Conservation (phyloP, 2,888 invertebrate species). For the Acanthosepion lycidas region DNA sequence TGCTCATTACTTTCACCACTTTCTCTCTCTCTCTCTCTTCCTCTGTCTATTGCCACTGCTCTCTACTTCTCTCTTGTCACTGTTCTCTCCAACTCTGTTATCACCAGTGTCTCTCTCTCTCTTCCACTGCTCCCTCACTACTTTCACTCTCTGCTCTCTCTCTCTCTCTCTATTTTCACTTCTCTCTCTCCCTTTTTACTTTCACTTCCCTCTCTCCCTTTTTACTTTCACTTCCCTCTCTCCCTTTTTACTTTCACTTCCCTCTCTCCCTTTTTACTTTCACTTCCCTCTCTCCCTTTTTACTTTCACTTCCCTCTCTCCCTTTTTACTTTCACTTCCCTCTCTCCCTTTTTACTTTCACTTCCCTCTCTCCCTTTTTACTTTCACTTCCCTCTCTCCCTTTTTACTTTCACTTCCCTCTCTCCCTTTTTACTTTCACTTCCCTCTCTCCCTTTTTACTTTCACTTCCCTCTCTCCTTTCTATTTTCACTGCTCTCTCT, state of each 20-base stretch:
- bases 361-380: no score
- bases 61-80: not conserved
- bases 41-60: no score
- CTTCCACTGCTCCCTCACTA: not conserved
- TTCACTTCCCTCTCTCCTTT: not conserved
- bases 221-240: not conserved
- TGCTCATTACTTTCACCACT: no score
- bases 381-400: no score
- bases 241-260: not conserved
- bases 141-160: not conserved
- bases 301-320: not conserved
- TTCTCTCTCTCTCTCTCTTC: not conserved
- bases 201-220: rapidly evolving
- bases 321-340: no score
- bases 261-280: not conserved
- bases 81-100: not conserved
- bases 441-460: no score
- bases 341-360: no score
- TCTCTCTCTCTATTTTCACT: not conserved
- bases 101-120: not conserved
- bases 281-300: not conserved
- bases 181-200: not conserved
- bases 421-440: no score
- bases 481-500: not conserved
- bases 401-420: not conserved